Evolutionary conservation across 2,888 invertebrate genomes (phyloP), one percentile per base, ranked within the genome.

Genomic region (Hyppa rectilinea): DNA sequence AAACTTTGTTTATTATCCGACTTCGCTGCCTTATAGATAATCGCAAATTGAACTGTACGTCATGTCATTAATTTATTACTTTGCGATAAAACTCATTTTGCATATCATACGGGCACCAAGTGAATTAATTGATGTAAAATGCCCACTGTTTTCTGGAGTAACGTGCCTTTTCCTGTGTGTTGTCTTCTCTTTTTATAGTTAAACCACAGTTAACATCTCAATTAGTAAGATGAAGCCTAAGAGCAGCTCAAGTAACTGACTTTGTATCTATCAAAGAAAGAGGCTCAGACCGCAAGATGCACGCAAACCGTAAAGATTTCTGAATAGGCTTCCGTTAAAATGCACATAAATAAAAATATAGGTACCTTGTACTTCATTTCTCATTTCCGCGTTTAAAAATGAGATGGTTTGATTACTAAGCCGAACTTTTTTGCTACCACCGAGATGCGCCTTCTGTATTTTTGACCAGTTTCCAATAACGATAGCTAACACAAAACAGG

Each of bases 1-100:
- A 82, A 78, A 82, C 72, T 74, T 82, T 75, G 73, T 84, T 84
- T 83, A 85, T 83, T 82, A 83, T 75, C 55, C 85, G 71, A 77
- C 75, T 78, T 64, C 49, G 58, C 36, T 83, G 83, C 69, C 58
- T 82, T 84, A 74, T 71, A 82, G 83, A 85, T 82, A 85, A 85
- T 83, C 74, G 71, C 75, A 78, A 82, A 85, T 83, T 84, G 83
- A 85, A 84, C 72, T 84, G 68, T 83, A 75, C 59, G 83, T 80
- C 82, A 85, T 82, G 75, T 75, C 74, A 78, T 75, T 80, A 73
- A 79, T 72, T 70, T 76, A 80, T 84, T 80, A 74, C 60, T 66
- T 63, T 29, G 26, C 65, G 82, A 84, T 83, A 64, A 80, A 49
- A 60, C 62, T 43, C 70, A 82, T 68, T 83, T 74, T 77, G 67